Base-by-base conservation (phyloP, 1,140 invertebrate genomes). In the fruit fly (Drosophila melanogaster) region DNA sequence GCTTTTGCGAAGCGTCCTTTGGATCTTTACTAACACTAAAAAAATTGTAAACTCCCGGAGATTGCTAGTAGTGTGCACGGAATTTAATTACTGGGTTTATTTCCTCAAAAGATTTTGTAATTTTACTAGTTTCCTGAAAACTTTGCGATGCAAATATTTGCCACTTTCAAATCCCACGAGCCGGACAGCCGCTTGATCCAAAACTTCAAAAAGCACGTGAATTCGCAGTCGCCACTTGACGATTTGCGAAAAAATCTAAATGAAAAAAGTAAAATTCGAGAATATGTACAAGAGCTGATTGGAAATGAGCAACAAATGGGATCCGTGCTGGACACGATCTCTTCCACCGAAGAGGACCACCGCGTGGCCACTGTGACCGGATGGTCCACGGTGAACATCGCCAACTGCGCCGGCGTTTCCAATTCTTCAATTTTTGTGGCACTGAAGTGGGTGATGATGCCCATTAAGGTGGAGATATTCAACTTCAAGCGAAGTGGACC, bases 351-450 rank as follows among this genome's bases (percentile, higher is more conserved):
- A 5, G 37, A 57, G 56, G 46, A 67, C 6, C 4, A 19, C 2
- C 37, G 46, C 19, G 11, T 62, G 17, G 35, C 37, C 30, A 65
- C 60, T 10, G 64, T 65, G 6, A 67, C 59, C 26, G 59, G 69
- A 15, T 83, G 79, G 79, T 58, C 30, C 8, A 79, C 79, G 1
- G 80, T 83, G 2, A 44, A 15, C 12, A 44, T 83, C 2, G 14
- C 30, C 35, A 47, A 75, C 15, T 75, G 79, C 17, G 37, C 30
- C 2, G 35, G 22, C n/a, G 4, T 83, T 0, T 5, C 22, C 3
- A 44, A 83, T 4, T 38, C 33, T 1, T 43, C 62, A 0, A 83
- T 83, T 10, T 22, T 40, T 19, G 11, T 56, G 30, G 65, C 80
- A 0, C 30, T 79, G 0, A 62, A 84, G 7, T 84, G 74, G 56